These are phyloP conservation scores for Adineta ricciae DNA, from an alignment of 2,888 invertebrate genomes.

Conservation along the genomic window DNA sequence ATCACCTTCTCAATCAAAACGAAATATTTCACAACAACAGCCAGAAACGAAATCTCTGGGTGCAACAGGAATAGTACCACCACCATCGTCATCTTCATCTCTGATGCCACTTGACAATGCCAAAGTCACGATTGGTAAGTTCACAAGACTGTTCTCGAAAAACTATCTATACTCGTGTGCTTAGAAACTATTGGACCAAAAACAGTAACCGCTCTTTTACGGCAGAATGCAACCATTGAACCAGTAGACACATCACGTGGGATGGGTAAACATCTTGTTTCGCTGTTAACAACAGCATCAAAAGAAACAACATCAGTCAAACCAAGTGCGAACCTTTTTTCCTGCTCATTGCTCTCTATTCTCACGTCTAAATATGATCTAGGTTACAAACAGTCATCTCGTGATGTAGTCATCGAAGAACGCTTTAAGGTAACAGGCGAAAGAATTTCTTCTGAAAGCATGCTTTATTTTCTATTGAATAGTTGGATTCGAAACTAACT, in stretches of 20 bases:
- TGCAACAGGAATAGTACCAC: background rate
- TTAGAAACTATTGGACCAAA: conserved; percentile 6
- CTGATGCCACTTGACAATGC: background rate
- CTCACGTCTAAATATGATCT: no score
- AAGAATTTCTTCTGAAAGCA: no score
- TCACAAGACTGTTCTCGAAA: background rate
- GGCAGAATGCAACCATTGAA: conserved; percentile 14
- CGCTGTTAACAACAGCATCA: background rate
- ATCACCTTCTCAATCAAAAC: background rate
- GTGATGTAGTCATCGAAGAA: background rate
- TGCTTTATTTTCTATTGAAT: background rate
- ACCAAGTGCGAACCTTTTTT: background rate
- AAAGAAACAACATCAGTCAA: conserved; percentile 4
- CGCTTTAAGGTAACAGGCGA: background rate
- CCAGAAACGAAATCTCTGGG: background rate
- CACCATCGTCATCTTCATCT: background rate
- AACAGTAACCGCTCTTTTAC: background rate
- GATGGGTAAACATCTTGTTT: conserved; percentile 6
- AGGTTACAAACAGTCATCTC: background rate
- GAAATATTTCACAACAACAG: background rate
- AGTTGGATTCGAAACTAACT: conserved; percentile 4
- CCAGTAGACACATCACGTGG: conserved; percentile 17
- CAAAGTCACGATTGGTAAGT: conserved; percentile 19
- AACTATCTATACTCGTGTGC: background rate
- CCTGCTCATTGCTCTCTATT: no score